A percentile compares a stretch with the other conserved stretches of the same genome.
Conservation (phyloP, 2,797 vertebrate genomes). For the Todus mexicanus region DNA sequence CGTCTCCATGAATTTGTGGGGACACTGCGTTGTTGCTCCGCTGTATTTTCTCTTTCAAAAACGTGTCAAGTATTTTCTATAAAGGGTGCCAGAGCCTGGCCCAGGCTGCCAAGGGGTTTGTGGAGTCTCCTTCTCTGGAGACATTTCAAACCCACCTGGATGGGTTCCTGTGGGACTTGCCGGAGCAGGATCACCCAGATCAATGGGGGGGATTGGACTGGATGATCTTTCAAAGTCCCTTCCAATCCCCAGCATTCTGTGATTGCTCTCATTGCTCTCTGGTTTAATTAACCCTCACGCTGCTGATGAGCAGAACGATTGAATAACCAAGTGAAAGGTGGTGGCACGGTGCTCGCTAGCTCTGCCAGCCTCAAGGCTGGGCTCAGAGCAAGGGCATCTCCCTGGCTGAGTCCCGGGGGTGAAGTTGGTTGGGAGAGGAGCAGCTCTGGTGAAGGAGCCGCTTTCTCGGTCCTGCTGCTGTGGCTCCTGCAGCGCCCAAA, state of each 20-base stretch:
- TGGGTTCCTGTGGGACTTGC: no score
- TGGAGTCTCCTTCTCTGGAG: no score
- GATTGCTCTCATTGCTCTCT: neutral
- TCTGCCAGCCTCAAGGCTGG: no score
- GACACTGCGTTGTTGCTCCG: neutral
- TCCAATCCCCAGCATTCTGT: no score
- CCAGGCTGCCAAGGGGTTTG: no score
- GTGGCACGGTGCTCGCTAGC: neutral
- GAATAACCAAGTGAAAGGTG: neutral
- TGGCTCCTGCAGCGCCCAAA: neutral
- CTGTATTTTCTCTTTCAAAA: neutral
- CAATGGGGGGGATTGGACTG: no score
- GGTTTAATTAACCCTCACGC: neutral
- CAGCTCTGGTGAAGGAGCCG: neutral
- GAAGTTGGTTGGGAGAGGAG: neutral
- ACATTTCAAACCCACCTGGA: no score
- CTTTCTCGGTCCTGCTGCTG: neutral
- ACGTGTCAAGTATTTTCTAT: neutral
- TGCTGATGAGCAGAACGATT: neutral
- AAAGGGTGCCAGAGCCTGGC: no score
- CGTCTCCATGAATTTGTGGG: no score
- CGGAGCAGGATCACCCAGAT: no score
- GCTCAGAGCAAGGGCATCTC: neutral
- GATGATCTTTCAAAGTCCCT: no score
- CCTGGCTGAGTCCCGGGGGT: accelerated